Conservation (phyloP, 2,797 vertebrate genomes). For the Myotis daubentonii region DNA sequence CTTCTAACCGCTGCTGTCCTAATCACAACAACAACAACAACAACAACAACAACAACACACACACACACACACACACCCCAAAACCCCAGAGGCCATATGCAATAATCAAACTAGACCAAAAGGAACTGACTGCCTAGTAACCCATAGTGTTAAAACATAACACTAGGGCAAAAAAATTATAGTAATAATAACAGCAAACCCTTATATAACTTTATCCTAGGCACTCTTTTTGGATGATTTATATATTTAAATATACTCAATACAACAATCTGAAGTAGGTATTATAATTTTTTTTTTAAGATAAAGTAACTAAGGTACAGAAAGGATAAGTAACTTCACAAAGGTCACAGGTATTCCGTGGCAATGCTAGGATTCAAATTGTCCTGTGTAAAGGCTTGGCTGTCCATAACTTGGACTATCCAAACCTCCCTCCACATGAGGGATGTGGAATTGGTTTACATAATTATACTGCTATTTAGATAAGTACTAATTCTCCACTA, state of each 20-base stretch:
- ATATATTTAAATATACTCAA: background rate
- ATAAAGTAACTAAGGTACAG: constrained; percentile 6
- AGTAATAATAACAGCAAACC: background rate
- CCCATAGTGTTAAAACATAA: background rate
- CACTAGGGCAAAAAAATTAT: background rate
- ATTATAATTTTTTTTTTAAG: constrained; percentile 22
- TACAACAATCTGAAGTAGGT: background rate
- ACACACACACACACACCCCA: background rate
- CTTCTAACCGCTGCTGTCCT: background rate
- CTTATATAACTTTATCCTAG: background rate
- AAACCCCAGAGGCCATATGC: background rate
- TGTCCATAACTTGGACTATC: background rate
- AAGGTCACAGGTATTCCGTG: background rate
- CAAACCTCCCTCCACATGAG: background rate
- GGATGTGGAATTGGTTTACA: background rate
- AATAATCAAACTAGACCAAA: constrained; percentile 19
- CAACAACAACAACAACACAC: no score
- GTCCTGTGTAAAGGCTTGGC: background rate
- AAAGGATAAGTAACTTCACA: background rate
- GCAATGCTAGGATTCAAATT: background rate
- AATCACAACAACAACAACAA: background rate
- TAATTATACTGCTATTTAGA: background rate
- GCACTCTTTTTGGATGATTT: background rate
- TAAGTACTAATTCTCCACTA: background rate
- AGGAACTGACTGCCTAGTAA: background rate